Evolutionary conservation across 2,113 vertebrate genomes (phyloP), one percentile per base, ranked within the genome.

Genomic region (Hydropotes inermis): DNA sequence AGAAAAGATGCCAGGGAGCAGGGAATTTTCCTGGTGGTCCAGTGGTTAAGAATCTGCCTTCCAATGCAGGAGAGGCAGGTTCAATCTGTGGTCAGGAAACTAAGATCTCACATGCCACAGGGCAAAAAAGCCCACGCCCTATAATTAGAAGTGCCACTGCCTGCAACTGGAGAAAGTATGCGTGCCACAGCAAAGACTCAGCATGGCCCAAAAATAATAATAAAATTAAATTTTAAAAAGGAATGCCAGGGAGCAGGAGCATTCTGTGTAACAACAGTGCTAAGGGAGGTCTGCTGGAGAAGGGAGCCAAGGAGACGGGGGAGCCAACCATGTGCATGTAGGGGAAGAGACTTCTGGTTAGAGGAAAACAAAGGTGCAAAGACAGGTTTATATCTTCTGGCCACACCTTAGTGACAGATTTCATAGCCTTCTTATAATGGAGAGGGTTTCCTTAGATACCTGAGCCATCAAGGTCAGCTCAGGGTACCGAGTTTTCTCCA

Each of bases 131-230:
- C 39, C 70, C 70, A 74, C 1, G 3, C 21, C 36, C 67, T 36
- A 43, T 36, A 43, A 14, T 43, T 14, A 43, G 36, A 74, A 74
- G 36, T 16, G 11, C 36, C 11, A 0, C 11, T 13, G 5, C 21
- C 21, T 43, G 11, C 70, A 74, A 43, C 36, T 25, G 25, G 36
- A 13, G 67, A 43, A 74, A 39, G 36, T 6, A 7, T 7, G 21
- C 3, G 1, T 39, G 1, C 36, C n/a, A 25, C 70, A 25, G 1
- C 0, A 1, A 74, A 74, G 70, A 74, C 70, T 43, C 21, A 3
- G n/a, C 70, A 25, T 25, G 36, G 70, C 21, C 70, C 39, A 43
- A 74, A 39, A 74, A 43, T 25, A 7, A 43, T 25, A 25, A 43
- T 14, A 25, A 23, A 23, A 74, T 39, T 74, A 74, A 43, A 74